phyloP scores from a whole-genome alignment of 1,140 invertebrate species.

The Leptinotarsa lineolata region DNA sequence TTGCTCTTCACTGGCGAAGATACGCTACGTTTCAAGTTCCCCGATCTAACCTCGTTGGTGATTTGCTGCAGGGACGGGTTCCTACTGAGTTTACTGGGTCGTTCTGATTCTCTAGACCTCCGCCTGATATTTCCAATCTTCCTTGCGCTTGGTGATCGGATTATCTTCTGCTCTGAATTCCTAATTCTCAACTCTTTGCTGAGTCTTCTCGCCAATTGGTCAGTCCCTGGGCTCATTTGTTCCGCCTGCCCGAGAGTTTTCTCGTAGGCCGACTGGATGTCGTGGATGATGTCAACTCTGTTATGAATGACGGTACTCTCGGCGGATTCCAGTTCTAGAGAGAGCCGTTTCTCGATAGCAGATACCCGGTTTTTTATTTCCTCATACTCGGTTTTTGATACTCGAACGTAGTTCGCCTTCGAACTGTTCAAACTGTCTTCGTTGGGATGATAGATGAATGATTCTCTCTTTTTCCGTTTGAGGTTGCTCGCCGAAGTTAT shows the following conservation, averaged over 20 bases:
- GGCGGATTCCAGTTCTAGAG: constrained; percentile 67
- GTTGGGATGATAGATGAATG: constrained; percentile 20
- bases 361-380: constrained; percentile 74
- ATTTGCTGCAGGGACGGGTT: constrained; percentile 52
- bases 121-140: constrained; percentile 76
- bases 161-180: constrained; percentile 70
- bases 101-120: constrained; percentile 63
- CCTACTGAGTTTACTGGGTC: constrained; percentile 41
- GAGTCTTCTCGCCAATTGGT: constrained; percentile 70
- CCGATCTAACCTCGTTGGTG: neutral
- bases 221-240: constrained; percentile 65
- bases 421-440: constrained; percentile 16
- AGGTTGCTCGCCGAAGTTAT: constrained; percentile 16
- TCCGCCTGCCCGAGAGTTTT: constrained; percentile 72
- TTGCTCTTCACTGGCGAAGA: constrained; percentile 7
- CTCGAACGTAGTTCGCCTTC: constrained; percentile 67
- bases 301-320: constrained; percentile 34
- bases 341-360: constrained; percentile 70
- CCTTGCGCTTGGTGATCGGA: constrained; percentile 76
- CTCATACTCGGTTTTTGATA: constrained; percentile 74
- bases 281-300: constrained; percentile 50
- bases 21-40: neutral
- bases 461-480: constrained; percentile 32
- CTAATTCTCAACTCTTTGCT: constrained; percentile 76
- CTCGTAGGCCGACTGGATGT: constrained; percentile 72